Conservation (phyloP, 2,888 invertebrate species). For the Heliconius ismenius region DNA sequence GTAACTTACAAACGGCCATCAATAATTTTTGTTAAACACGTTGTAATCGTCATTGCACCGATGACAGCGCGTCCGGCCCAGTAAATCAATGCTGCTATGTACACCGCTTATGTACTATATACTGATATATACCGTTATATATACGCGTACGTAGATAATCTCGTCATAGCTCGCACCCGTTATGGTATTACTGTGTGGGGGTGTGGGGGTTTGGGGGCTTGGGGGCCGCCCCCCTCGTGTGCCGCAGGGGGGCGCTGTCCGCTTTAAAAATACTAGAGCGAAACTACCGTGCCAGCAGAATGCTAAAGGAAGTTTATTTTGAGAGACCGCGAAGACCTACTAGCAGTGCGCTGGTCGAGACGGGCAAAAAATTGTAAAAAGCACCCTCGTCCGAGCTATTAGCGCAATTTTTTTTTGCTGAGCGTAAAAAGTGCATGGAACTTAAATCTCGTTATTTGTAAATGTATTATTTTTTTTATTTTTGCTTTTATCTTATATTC, state of each 20-base stretch:
- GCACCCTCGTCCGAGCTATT: constrained; percentile 55
- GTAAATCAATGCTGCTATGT: constrained; percentile 77
- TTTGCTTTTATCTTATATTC: constrained; percentile 15
- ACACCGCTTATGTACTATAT: constrained; percentile 74
- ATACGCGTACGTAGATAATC: constrained; percentile 79
- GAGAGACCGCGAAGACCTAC: constrained; percentile 63
- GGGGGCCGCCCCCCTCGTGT: constrained; percentile 62
- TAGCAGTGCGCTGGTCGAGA: constrained; percentile 52
- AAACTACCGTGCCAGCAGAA: constrained; percentile 70
- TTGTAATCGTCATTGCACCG: constrained; percentile 66
- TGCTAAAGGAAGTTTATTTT: constrained; percentile 76
- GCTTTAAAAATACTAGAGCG: constrained; percentile 79
- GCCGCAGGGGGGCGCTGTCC: constrained; percentile 74
- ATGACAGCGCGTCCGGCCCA: constrained; percentile 72
- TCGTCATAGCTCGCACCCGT: constrained; percentile 81
- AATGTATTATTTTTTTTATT: constrained; percentile 25
- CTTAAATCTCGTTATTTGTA: constrained; percentile 50
- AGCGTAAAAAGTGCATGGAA: constrained; percentile 50
- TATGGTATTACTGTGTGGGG: constrained; percentile 80
- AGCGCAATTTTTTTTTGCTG: constrained; percentile 57
- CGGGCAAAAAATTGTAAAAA: constrained; percentile 63
- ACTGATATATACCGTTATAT: constrained; percentile 67
- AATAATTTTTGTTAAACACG: constrained; percentile 61
- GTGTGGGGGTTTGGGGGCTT: constrained; percentile 45
- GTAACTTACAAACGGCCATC: constrained; percentile 13